These are phyloP conservation scores for Meandrina meandrites DNA, from an alignment of 92 coral and sea anemone genomes.

Conservation along the genomic window DNA sequence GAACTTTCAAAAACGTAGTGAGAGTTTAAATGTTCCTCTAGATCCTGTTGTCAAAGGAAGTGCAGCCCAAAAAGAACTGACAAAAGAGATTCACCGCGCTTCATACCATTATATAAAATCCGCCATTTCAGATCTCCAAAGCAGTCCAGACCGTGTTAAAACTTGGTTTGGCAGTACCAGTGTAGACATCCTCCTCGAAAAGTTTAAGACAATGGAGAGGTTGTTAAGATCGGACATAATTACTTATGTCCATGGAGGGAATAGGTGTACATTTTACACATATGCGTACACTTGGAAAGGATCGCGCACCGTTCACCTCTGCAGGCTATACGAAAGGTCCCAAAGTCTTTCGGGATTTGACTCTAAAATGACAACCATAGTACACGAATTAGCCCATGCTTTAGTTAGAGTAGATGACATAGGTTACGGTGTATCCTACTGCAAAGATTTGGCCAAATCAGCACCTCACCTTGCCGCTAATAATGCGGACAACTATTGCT, in stretches of 20 bases:
- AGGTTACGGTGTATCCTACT: background rate
- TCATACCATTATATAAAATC: background rate
- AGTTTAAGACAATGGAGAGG: background rate
- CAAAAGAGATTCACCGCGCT: background rate
- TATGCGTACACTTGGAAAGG: background rate
- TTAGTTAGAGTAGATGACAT: background rate
- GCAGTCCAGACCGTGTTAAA: background rate
- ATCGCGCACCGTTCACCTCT: background rate
- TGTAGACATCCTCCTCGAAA: background rate
- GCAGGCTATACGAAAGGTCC: background rate
- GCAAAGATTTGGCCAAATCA: background rate
- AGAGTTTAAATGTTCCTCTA: too few species aligned
- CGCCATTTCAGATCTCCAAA: background rate
- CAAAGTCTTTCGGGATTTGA: background rate
- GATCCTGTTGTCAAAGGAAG: background rate
- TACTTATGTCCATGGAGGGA: slow-evolving; percentile 2
- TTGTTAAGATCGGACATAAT: background rate
- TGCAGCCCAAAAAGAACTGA: background rate
- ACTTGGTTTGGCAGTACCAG: slow-evolving; percentile 5
- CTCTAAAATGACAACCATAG: slow-evolving; percentile 13
- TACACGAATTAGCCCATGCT: slow-evolving; percentile 22
- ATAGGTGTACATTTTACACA: background rate
- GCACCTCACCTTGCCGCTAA: background rate
- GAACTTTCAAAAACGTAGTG: too few species aligned
- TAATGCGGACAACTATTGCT: slow-evolving; percentile 15